Percentiles rank a stretch among this genome's conserved stretches.
These are phyloP conservation scores for Bolborhynchus lineola DNA, from an alignment of 2,113 vertebrate species.

Conservation along the genomic window DNA sequence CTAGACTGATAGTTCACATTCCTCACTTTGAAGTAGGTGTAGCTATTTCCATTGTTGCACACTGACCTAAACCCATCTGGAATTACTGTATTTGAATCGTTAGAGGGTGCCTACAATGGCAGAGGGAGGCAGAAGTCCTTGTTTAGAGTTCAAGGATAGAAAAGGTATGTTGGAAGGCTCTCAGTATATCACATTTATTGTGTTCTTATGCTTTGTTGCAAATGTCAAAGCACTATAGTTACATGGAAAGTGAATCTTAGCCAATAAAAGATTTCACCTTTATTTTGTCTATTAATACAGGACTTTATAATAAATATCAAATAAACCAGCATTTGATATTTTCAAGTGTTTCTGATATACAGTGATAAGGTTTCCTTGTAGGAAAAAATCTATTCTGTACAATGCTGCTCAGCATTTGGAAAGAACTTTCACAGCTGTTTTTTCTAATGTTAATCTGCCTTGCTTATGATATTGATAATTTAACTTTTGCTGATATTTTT, in stretches of 20 bases:
- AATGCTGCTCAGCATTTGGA: background rate
- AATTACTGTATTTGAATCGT: constrained; percentile 48
- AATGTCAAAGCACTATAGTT: constrained; percentile 55
- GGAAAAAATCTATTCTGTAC: background rate
- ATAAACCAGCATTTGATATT: background rate
- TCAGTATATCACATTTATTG: constrained; percentile 59
- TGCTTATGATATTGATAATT: background rate
- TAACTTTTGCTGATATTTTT: background rate
- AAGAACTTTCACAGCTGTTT: background rate
- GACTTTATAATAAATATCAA: constrained; percentile 4
- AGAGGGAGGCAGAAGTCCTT: constrained; percentile 34
- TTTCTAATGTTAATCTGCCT: background rate
- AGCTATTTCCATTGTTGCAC: background rate
- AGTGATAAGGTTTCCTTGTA: background rate
- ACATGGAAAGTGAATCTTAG: constrained; percentile 33
- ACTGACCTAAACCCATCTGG: constrained; percentile 35
- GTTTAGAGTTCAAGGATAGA: constrained; percentile 63
- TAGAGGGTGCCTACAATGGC: background rate
- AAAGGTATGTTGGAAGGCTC: constrained; percentile 21
- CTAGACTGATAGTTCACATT: constrained; percentile 7
- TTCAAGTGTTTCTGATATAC: background rate
- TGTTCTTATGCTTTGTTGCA: constrained; percentile 54
- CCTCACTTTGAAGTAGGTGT: background rate
- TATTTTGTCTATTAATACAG: background rate
- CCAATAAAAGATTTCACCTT: constrained; percentile 49